Percentiles rank a stretch among this genome's conserved stretches.
These are phyloP conservation scores for Schizothorax lantsangensis DNA, from an alignment of 2,797 vertebrate genomes.

Conservation along the genomic window DNA sequence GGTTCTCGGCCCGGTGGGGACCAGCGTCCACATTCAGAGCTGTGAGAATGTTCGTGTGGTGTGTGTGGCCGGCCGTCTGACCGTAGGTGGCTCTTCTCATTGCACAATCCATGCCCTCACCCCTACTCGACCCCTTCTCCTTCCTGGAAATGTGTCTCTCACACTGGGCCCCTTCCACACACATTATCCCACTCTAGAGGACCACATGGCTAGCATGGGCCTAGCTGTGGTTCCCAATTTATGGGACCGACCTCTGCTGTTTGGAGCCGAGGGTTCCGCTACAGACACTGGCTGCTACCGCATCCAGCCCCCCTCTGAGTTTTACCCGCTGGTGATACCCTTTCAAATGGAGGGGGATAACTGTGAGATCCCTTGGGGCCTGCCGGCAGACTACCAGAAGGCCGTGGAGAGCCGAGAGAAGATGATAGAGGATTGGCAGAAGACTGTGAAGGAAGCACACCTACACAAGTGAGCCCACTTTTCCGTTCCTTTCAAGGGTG, in stretches of 20 bases:
- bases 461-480: conserved; percentile 86
- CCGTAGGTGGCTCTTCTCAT: conserved; percentile 79
- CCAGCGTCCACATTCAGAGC: conserved; percentile 86
- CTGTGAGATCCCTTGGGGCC: conserved; percentile 89
- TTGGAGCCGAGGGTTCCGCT: conserved; percentile 79
- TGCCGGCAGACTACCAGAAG: conserved; percentile 84
- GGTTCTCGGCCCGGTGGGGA: conserved; percentile 93
- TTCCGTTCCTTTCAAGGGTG: background rate
- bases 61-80: conserved; percentile 83
- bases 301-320: conserved; percentile 84
- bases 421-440: conserved; percentile 90
- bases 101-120: conserved; percentile 87
- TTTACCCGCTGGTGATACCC: conserved; percentile 87
- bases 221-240: conserved; percentile 92
- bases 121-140: conserved; percentile 87
- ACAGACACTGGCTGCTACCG: conserved; percentile 75
- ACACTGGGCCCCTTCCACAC: conserved; percentile 94
- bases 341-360: conserved; percentile 97
- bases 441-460: conserved; percentile 85
- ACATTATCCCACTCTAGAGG: conserved; percentile 93
- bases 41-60: conserved; percentile 89
- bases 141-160: conserved; percentile 86
- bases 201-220: conserved; percentile 94
- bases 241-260: conserved; percentile 89
- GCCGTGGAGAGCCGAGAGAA: conserved; percentile 81